These are phyloP conservation scores for Cotesia typhae DNA, from an alignment of 1,140 invertebrate species.

Conservation along the genomic window DNA sequence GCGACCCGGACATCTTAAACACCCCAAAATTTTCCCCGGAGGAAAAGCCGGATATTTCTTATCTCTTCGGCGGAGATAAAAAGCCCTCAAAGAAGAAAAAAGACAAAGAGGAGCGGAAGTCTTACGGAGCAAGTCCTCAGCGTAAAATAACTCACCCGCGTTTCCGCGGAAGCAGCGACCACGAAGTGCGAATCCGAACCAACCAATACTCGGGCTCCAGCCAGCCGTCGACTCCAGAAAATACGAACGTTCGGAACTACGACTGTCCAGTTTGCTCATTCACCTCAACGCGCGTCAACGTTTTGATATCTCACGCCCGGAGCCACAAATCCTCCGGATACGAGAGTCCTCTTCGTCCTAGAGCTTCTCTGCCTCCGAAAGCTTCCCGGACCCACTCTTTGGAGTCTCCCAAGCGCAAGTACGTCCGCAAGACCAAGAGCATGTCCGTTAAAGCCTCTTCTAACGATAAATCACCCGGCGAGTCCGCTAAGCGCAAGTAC, in stretches of 20 bases:
- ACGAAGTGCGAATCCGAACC: constrained; percentile 69
- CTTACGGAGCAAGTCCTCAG: constrained; percentile 38
- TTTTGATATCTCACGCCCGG: constrained; percentile 75
- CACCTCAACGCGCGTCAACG: constrained; percentile 72
- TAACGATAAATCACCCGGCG: constrained; percentile 40
- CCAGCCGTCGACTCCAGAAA: constrained; percentile 48
- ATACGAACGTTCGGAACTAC: constrained; percentile 61
- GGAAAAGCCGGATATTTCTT: constrained; percentile 66
- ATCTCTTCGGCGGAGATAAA: constrained; percentile 57
- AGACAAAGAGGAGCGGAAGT: constrained; percentile 44
- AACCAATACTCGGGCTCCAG: constrained; percentile 44
- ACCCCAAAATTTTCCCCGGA: constrained; percentile 71
- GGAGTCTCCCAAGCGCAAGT: constrained; percentile 63
- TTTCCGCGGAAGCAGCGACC: constrained; percentile 69
- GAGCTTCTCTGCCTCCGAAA: constrained; percentile 43
- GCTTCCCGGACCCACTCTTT: constrained; percentile 30
- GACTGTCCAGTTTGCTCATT: constrained; percentile 74
- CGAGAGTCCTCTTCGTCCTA: constrained; percentile 35
- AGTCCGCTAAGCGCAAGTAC: constrained; percentile 54
- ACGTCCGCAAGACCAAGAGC: constrained; percentile 57
- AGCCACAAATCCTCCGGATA: constrained; percentile 65
- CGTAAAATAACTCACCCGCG: constrained; percentile 64
- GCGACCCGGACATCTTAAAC: constrained; percentile 72
- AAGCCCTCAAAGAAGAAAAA: constrained; percentile 58
- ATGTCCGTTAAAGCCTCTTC: constrained; percentile 40